Evolutionary conservation across 1,140 invertebrate species (phyloP).

Genomic region (Bradysia coprophila): DNA sequence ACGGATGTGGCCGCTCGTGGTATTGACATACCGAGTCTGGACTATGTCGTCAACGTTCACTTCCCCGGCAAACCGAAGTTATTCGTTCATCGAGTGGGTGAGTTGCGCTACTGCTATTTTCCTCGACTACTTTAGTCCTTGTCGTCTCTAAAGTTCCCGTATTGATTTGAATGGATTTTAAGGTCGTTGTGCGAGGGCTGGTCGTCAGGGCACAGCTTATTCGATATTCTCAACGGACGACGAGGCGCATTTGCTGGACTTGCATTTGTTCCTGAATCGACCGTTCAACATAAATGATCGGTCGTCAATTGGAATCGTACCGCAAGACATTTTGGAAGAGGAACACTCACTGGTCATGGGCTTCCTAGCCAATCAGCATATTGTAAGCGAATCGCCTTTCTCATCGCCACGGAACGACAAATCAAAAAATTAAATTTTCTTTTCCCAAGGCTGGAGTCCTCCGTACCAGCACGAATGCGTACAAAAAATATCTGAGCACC

Average conservation of each 20-base stretch:
- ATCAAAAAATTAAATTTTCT: slow-evolving; percentile 2
- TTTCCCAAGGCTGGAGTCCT: slow-evolving; percentile 41
- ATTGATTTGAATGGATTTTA: no score
- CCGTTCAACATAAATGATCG: slow-evolving; percentile 39
- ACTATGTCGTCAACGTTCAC: slow-evolving; percentile 94
- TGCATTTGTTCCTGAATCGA: slow-evolving; percentile 83
- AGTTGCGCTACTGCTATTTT: slow-evolving; percentile 21
- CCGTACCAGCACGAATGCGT: slow-evolving; percentile 70
- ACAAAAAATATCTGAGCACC: slow-evolving; percentile 75
- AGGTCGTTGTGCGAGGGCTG: slow-evolving; percentile 93
- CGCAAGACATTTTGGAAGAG: slow-evolving; percentile 65
- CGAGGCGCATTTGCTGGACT: slow-evolving; percentile 76
- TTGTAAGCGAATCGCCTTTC: slow-evolving; percentile 34
- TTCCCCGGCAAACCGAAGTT: slow-evolving; percentile 94
- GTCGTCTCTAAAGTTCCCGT: no score
- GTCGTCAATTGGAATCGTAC: slow-evolving; percentile 41
- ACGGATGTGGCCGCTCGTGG: slow-evolving; percentile 96
- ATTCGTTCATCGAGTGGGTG: slow-evolving; percentile 95
- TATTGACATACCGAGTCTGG: slow-evolving; percentile 89
- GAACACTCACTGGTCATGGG: slow-evolving; percentile 58
- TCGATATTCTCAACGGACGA: slow-evolving; percentile 83
- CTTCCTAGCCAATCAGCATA: slow-evolving; percentile 56
- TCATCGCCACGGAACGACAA: not conserved
- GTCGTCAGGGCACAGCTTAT: slow-evolving; percentile 72
- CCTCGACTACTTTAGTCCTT: not conserved